Evolutionary conservation across 2,797 vertebrate genomes (phyloP).

Genomic region (Jordanella pulchra): DNA sequence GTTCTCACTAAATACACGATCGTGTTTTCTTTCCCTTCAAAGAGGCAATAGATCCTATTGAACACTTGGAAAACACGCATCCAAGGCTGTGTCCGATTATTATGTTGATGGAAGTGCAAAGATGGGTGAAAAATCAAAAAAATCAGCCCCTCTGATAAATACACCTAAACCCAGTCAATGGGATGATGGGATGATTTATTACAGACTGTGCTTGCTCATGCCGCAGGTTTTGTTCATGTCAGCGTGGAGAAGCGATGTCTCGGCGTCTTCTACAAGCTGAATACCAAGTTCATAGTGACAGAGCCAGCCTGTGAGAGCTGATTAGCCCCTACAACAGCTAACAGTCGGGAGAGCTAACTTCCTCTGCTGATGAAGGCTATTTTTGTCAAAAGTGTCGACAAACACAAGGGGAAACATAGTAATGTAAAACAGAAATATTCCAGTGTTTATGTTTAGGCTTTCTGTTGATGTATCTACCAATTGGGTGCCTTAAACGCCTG

Average conservation of each 20-base stretch:
- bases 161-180: neutral
- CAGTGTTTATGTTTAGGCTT: neutral
- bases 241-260: conserved; percentile 26
- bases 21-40: neutral
- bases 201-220: neutral
- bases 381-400: neutral
- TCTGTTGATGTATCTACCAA: conserved; percentile 11
- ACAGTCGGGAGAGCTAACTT: conserved; percentile 45
- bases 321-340: conserved; percentile 55
- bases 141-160: neutral
- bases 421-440: neutral
- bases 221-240: conserved; percentile 1
- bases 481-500: conserved; percentile 18
- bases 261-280: conserved; percentile 43
- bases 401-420: neutral
- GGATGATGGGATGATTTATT: too few relatives aligned
- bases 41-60: neutral
- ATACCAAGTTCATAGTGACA: conserved; percentile 69
- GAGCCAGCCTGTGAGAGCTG: conserved; percentile 47
- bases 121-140: neutral
- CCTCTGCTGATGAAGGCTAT: conserved; percentile 26
- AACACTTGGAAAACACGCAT: neutral
- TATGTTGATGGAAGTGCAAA: neutral
- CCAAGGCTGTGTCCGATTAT: neutral
- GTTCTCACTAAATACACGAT: neutral